Evolutionary conservation across 2,888 invertebrate species (phyloP).

Genomic region (Mycalesis mineus): DNA sequence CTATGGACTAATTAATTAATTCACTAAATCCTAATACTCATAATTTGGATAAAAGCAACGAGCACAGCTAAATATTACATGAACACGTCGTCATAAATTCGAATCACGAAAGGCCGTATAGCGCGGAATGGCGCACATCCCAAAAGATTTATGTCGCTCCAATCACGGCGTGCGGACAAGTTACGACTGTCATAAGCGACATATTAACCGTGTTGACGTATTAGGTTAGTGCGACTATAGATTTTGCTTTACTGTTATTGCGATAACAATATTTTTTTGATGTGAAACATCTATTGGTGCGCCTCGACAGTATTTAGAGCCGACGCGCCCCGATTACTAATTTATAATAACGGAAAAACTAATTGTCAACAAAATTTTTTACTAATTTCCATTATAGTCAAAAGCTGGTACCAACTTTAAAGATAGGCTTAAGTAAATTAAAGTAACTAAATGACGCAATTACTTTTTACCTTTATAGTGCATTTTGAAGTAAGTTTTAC

Average conservation of each 20-base stretch:
- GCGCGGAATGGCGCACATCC: not conserved
- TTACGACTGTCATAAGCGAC: conserved; percentile 24
- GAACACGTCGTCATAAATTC: not conserved
- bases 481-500: too few relatives aligned
- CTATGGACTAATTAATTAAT: too few relatives aligned
- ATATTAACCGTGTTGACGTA: conserved; percentile 12
- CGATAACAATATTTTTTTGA: not conserved
- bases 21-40: not conserved
- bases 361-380: too few relatives aligned
- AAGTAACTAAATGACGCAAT: too few relatives aligned
- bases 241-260: conserved; percentile 1
- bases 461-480: too few relatives aligned
- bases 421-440: too few relatives aligned
- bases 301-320: too few relatives aligned
- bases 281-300: not conserved
- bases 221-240: conserved; percentile 13
- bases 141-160: conserved; percentile 17
- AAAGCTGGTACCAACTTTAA: too few relatives aligned
- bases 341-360: too few relatives aligned
- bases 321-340: too few relatives aligned
- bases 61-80: conserved; percentile 3
- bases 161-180: conserved; percentile 18
- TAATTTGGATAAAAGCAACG: conserved; percentile 3
- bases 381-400: too few relatives aligned
- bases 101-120: conserved; percentile 2